Base-by-base conservation (phyloP, 2,888 invertebrate species). In the Deroplatys truncata region DNA sequence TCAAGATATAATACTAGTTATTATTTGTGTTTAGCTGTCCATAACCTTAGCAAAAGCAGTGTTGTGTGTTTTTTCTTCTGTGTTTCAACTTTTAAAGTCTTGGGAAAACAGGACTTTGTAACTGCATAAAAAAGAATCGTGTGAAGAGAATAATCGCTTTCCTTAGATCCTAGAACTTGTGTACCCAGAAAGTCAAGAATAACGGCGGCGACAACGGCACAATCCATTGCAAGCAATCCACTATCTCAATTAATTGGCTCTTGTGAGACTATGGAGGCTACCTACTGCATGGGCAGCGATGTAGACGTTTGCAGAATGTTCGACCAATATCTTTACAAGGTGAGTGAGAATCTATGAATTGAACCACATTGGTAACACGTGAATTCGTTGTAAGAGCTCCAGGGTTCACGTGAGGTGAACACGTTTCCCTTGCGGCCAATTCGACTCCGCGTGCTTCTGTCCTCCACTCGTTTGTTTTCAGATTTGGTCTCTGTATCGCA, bases 251-350 rank as follows among this genome's bases (percentile, higher is more conserved):
- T 87, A 29, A 87, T 87, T 49, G 89, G 89, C 29, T 82, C 89
- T n/a, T 89, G 90, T 84, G 87, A 90, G 88, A 89, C 84, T 93
- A 95, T 95, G 95, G 95, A 95, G 94, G 95, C 95, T 92, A 95
- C 95, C 92, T 95, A 95, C 93, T 95, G 95, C 93, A 94, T 95
- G 93, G 95, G 95, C 92, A 94, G 94, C 92, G 94, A 94, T 93
- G 93, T 94, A 91, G 94, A 94, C 91, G 95, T 95, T 92, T 95
- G 95, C 94, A 94, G 95, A 93, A 95, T 95, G 95, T 95, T 95
- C 92, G 95, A 95, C 93, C 95, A 95, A 94, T 95, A 95, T 93
- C 93, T 95, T 92, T 95, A 95, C 93, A 95, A 95, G 95, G 95
- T 95, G 93, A 93, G 93, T 92, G 56, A 20, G 3, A 20, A 43